Evolutionary conservation across 2,888 invertebrate genomes (phyloP).

Genomic region (Ephialtes manifestator): DNA sequence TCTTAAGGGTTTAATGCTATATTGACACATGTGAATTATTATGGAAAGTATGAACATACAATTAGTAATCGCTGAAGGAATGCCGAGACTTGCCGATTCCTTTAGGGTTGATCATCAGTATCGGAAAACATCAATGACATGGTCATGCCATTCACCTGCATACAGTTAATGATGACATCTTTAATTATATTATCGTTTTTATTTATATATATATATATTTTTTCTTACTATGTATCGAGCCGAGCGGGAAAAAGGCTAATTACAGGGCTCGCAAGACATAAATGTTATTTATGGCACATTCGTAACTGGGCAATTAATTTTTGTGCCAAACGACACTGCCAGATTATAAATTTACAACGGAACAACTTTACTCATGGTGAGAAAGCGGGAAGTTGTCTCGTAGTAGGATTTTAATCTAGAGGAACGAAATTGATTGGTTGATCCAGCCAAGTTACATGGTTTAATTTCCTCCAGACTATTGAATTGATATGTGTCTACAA

Average conservation of each 20-base stretch:
- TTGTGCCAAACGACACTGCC: no score
- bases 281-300: neutral
- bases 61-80: constrained; percentile 1
- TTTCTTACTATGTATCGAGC: neutral
- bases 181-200: neutral
- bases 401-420: no score
- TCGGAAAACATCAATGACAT: constrained; percentile 26
- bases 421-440: no score
- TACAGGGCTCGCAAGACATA: neutral
- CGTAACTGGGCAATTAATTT: no score
- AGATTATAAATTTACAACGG: no score
- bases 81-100: neutral
- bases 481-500: no score
- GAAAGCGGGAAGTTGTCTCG: no score
- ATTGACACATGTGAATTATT: constrained; percentile 35
- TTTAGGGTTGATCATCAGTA: neutral
- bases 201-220: neutral
- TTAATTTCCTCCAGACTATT: no score
- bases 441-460: no score
- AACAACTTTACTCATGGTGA: no score
- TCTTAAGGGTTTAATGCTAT: constrained; percentile 26
- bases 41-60: constrained; percentile 13
- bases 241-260: neutral
- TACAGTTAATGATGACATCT: neutral
- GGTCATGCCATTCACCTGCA: constrained; percentile 17